A percentile compares a stretch with the other conserved stretches of the same genome.
Conservation (phyloP, 2,113 vertebrate genomes). For the Arenaria interpres region DNA sequence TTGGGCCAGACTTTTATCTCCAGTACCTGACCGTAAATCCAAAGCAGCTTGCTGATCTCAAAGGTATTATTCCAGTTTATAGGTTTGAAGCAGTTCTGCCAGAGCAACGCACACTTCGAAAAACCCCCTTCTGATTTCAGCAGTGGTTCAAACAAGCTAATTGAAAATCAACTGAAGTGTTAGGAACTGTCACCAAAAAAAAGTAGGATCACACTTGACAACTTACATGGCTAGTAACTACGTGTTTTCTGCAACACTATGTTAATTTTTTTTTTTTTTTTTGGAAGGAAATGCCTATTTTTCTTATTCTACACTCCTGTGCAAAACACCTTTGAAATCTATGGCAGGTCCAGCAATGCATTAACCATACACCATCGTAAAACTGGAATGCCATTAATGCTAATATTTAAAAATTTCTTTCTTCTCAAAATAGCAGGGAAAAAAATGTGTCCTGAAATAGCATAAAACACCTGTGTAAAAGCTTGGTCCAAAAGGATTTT, state of each 20-base stretch:
- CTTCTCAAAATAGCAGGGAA: not conserved
- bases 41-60: constrained; percentile 23
- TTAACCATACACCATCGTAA: not conserved
- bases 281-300: not conserved
- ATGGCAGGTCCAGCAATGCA: not conserved
- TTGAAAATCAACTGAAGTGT: not conserved
- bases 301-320: not conserved
- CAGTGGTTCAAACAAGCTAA: not conserved
- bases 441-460: not conserved
- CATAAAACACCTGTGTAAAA: not conserved
- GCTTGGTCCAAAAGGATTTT: not conserved
- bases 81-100: not conserved
- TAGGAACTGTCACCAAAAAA: not conserved
- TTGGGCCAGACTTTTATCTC: constrained; percentile 29
- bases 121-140: not conserved
- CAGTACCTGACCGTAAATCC: not conserved
- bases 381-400: not conserved
- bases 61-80: constrained; percentile 23
- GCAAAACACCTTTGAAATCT: not conserved
- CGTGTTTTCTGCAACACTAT: not conserved
- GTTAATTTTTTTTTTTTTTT: not conserved
- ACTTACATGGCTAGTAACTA: not conserved
- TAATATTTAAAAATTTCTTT: not conserved
- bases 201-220: not conserved
- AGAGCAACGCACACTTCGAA: not conserved